phyloP scores from a whole-genome alignment of 2,797 vertebrate genomes.

The Melanotaenia nigrans region DNA sequence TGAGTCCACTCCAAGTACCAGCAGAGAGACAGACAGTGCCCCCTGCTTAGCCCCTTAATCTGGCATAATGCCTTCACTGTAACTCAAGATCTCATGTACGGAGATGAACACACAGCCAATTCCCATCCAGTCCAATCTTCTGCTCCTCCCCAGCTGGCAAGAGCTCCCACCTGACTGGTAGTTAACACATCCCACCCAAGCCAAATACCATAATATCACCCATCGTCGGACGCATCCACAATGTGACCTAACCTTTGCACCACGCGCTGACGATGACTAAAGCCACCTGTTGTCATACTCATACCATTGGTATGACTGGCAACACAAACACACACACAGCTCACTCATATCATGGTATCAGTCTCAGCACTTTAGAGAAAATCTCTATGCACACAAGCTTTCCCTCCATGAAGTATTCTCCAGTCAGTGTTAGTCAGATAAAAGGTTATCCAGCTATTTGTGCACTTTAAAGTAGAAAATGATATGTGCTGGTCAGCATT shows the following conservation, averaged over 20 bases:
- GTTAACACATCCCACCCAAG: slow-evolving; percentile 59
- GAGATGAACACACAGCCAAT: slow-evolving; percentile 55
- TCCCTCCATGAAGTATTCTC: background rate
- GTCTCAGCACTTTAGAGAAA: background rate
- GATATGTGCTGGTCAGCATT: slow-evolving; percentile 22
- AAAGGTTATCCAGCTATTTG: background rate
- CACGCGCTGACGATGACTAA: slow-evolving; percentile 26
- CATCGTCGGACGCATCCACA: slow-evolving; percentile 18
- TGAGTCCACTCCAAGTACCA: slow-evolving; percentile 66
- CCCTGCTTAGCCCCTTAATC: slow-evolving; percentile 70
- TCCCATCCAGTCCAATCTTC: slow-evolving; percentile 55
- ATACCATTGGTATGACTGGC: slow-evolving; percentile 3
- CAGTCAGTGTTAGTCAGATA: background rate
- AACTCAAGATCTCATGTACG: slow-evolving; percentile 70
- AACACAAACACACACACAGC: slow-evolving; percentile 21
- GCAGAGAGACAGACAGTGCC: slow-evolving; percentile 71
- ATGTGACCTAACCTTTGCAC: slow-evolving; percentile 11
- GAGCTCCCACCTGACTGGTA: slow-evolving; percentile 49
- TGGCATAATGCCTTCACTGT: slow-evolving; percentile 67
- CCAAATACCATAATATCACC: slow-evolving; percentile 40
- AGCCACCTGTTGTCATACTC: slow-evolving; percentile 62
- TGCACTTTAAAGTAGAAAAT: background rate
- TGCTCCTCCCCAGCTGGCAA: slow-evolving; percentile 54
- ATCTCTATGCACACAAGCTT: background rate
- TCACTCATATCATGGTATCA: slow-evolving; percentile 7